phyloP scores from a whole-genome alignment of 2,888 invertebrate genomes.

The Scaptomyza caliginosa region DNA sequence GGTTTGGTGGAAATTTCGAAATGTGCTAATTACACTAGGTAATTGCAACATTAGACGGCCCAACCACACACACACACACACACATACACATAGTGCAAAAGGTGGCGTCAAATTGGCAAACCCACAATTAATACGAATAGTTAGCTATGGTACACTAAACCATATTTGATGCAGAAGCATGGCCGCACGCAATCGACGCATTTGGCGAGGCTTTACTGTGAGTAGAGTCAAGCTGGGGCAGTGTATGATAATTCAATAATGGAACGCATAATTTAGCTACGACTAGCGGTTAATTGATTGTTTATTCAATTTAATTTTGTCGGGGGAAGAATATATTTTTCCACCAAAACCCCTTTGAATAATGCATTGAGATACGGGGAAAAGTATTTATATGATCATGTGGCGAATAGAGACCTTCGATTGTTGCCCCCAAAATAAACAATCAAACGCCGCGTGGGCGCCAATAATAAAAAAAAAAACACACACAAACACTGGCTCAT shows the following conservation, averaged over 20 bases:
- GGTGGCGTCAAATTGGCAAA: constrained; percentile 52
- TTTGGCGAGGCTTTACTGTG: constrained; percentile 33
- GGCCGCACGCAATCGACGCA: constrained; percentile 63
- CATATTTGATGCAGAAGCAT: constrained; percentile 24
- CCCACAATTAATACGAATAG: constrained; percentile 59
- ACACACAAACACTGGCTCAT: constrained; percentile 60
- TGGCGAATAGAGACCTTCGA: constrained; percentile 5
- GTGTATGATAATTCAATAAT: constrained; percentile 73
- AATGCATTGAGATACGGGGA: constrained; percentile 41
- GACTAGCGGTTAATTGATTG: constrained; percentile 65
- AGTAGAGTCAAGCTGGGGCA: not conserved
- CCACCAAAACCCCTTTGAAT: constrained; percentile 51
- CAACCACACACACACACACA: constrained; percentile 12
- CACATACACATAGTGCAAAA: constrained; percentile 24
- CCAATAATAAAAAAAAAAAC: too few relatives aligned
- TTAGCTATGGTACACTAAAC: constrained; percentile 9
- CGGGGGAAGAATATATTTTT: constrained; percentile 40
- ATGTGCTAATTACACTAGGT: constrained; percentile 72
- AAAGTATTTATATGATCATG: constrained; percentile 6
- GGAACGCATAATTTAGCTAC: constrained; percentile 64
- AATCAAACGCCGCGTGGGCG: constrained; percentile 68
- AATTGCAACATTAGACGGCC: constrained; percentile 76
- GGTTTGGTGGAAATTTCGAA: constrained; percentile 39
- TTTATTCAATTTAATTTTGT: constrained; percentile 58
- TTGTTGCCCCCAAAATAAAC: constrained; percentile 53